These are phyloP conservation scores for Neodiprion lecontei DNA, from an alignment of 1,140 invertebrate genomes.

Conservation along the genomic window DNA sequence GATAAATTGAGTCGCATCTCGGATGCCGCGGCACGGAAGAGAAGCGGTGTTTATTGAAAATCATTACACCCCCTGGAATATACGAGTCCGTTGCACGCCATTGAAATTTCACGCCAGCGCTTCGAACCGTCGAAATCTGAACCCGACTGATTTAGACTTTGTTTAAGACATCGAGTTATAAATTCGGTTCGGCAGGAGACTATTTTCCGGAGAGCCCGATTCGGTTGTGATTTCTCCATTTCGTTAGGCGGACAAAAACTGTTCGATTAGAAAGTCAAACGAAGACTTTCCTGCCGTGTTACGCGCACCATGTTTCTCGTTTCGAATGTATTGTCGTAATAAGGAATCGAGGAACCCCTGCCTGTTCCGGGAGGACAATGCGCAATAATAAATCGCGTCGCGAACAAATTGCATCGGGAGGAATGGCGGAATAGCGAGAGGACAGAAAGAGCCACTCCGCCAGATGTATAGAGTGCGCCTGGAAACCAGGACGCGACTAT, in stretches of 20 bases:
- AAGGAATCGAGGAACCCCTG: not conserved
- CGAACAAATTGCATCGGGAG: conserved; percentile 4
- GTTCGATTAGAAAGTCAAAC: not conserved
- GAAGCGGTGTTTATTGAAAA: conserved; percentile 16
- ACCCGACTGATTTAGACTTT: no score
- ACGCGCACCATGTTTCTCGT: not conserved
- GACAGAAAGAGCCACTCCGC: not conserved
- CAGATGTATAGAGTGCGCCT: not conserved
- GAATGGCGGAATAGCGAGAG: not conserved
- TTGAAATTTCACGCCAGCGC: not conserved
- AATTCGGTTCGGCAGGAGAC: not conserved
- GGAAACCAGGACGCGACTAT: not conserved
- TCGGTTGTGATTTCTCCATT: not conserved
- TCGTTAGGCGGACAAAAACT: no score
- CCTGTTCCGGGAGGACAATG: not conserved
- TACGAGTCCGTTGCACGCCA: not conserved
- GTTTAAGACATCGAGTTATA: no score
- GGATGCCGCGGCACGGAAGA: conserved; percentile 22
- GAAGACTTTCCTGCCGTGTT: not conserved
- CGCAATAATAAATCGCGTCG: conserved; percentile 1
- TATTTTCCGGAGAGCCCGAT: not conserved
- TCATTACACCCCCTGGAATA: not conserved
- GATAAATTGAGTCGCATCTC: no score
- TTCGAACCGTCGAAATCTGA: not conserved
- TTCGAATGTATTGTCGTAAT: not conserved